Base-by-base conservation (phyloP, 2,113 vertebrate species). In the Pleuronectes platessa region DNA sequence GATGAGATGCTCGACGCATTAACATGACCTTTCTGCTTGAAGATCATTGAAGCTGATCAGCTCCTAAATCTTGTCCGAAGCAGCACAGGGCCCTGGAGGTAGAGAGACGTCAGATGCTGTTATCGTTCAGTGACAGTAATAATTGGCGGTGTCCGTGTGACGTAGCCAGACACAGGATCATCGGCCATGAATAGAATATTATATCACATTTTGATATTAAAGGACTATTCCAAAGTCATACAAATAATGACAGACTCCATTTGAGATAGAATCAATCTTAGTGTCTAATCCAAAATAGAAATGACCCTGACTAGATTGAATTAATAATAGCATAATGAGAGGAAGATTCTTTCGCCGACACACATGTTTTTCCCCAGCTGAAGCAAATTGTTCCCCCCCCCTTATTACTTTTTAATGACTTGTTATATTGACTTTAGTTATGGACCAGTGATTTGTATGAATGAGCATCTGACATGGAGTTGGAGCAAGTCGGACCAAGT, bases 1-100 rank as follows among this genome's bases (percentile, higher is more conserved):
- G 77, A 79, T 2, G 68, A 82, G 72, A 69, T 15, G 54, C 51
- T 64, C 17, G 62, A 74, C 62, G 71, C 31, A 59, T 71, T 86
- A 84, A 42, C 45, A 61, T 88, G 88, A 91, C 88, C 89, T 91
- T 90, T 87, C 74, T 55, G 79, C 77, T 23, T 85, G 84, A 85
- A 89, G 81, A 89, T 89, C 89, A 86, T 74, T 83, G 81, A 54
- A 77, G 87, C 76, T 42, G 86, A 89, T 83, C 81, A 64, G 64
- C 66, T 61, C 66, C 59, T 64, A 67, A 70, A 61, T 64, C 70
- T 70, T 66, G 54, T 76, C 73, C 37, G 54, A 73, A 77, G 45
- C 60, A 45, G 70, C 53, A 12, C 20, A 18, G 49, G 7, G 58
- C 66, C 75, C 74, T 70, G 3, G 35, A 78, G 81, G 72, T 75